Percentiles rank a stretch among this genome's conserved stretches.
These are phyloP conservation scores for Bucco capensis DNA, from an alignment of 2,113 vertebrate species.

Conservation along the genomic window DNA sequence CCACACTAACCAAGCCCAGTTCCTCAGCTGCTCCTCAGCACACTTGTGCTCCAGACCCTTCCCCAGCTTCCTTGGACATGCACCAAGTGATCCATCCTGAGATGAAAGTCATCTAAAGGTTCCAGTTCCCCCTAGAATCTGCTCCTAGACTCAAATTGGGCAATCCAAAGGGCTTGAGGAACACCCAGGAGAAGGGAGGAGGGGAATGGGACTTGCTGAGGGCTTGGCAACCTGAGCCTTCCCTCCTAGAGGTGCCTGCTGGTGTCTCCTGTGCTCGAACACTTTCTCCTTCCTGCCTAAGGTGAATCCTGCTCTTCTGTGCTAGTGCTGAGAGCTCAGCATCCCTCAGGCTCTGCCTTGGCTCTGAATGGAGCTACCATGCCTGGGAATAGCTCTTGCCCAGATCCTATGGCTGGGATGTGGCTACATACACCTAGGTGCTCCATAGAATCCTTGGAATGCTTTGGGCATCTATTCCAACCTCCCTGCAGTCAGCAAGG, in stretches of 20 bases:
- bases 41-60: background rate
- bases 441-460: background rate
- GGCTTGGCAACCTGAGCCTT: background rate
- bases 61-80: background rate
- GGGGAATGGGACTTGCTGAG: background rate
- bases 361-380: rapidly evolving
- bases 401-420: rapidly evolving
- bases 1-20: background rate
- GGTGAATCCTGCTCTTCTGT: background rate
- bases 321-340: rapidly evolving
- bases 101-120: background rate
- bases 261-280: rapidly evolving
- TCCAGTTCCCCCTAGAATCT: background rate
- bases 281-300: background rate
- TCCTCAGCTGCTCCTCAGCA: background rate
- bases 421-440: rapidly evolving
- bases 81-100: background rate
- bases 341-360: background rate
- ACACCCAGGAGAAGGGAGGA: background rate
- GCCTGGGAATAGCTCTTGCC: background rate
- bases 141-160: background rate
- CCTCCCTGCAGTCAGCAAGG: too few relatives aligned
- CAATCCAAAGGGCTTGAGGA: background rate
- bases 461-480: background rate
- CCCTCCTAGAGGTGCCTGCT: background rate